phyloP scores from a whole-genome alignment of 2,113 vertebrate species.

The Ageneiosus marmoratus region DNA sequence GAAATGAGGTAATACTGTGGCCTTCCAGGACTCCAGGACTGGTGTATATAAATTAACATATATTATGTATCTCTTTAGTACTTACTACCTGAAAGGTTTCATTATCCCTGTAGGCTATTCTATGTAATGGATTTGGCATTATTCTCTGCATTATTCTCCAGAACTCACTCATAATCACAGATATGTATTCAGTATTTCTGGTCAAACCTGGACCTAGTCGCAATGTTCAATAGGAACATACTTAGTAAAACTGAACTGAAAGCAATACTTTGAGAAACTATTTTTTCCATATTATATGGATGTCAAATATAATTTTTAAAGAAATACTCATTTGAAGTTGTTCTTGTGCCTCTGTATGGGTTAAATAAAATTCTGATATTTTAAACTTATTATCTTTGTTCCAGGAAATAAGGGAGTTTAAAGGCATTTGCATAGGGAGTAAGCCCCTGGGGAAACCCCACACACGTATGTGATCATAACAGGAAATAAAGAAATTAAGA shows the following conservation, averaged over 20 bases:
- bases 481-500: conserved; percentile 8
- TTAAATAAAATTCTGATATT: background rate
- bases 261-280: background rate
- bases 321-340: background rate
- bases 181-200: background rate
- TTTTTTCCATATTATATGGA: background rate
- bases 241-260: background rate
- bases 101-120: background rate
- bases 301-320: background rate
- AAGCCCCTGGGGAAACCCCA: conserved; percentile 35
- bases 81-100: background rate
- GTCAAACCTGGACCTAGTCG: background rate
- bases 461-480: background rate
- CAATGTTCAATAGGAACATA: no score
- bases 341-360: background rate
- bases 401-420: conserved; percentile 36
- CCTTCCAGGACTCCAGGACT: background rate
- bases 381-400: background rate
- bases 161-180: background rate
- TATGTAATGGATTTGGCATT: background rate
- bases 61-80: background rate
- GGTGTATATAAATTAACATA: background rate
- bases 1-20: background rate
- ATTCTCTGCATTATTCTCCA: background rate
- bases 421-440: conserved; percentile 28